Evolutionary conservation across 2,888 invertebrate species (phyloP), one percentile per base, ranked within the genome.

Genomic region (Clitarchus hookeri): DNA sequence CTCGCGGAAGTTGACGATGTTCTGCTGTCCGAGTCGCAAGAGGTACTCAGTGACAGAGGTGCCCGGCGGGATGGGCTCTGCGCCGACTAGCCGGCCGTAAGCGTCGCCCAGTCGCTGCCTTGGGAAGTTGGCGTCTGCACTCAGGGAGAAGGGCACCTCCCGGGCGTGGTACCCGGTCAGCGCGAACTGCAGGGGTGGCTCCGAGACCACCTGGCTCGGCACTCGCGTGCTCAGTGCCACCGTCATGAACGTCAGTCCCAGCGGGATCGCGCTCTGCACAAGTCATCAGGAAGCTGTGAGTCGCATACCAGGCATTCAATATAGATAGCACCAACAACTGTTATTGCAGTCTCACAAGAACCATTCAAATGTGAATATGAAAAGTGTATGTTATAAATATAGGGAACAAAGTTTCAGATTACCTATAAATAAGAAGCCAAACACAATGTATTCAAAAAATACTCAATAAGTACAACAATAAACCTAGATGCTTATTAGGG

Each of bases 1-100:
- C 85, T 92, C 92, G 85, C 91, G 91, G 88, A 93, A 94, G 1
- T 91, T 90, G 0, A 91, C 88, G 13, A 91, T 88, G 85, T 93
- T 91, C 0, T 88, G 78, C 26, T 88, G 88, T 0, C 91, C 92
- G 0, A 90, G 89, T 0, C 90, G 88, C 9, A 94, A 89, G 0
- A 93, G 88, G 54, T 90, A 93, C 94, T 90, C 44, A 92, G 92
- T 85, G 11, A 82, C 82, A 0, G 82, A 82, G 19, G 65, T 9
- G 19, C 23, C 82, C 6, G 82, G 44, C 36, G 82, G 2, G 1
- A 82, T 36, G 6, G 82, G 82, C 16, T 27, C 27, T 19, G 6
- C 44, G 13, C 82, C 82, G 6, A 36, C 82, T 4, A 82, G 36
- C 8, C 11, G 27, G 27, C 44, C 36, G 36, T 82, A 82, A 9